A percentile compares a stretch with the other conserved stretches of the same genome.
These are phyloP conservation scores for Corythaeola cristata DNA, from an alignment of 2,113 vertebrate species.

Conservation along the genomic window DNA sequence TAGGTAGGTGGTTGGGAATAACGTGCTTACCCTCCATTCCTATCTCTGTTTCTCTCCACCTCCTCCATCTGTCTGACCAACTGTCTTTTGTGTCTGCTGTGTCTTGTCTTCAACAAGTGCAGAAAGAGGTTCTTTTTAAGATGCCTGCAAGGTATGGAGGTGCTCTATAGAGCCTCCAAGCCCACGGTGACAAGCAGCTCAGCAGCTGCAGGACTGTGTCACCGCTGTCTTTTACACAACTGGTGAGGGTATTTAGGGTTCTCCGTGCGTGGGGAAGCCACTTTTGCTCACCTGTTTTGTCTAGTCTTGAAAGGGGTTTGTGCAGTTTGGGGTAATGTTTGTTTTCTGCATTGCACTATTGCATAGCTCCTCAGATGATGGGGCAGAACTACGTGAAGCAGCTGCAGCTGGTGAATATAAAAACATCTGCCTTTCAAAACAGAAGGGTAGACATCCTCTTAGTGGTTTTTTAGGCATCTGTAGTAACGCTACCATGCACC, in stretches of 20 bases:
- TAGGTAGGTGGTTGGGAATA: background rate
- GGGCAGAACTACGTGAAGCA: background rate
- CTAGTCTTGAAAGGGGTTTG: background rate
- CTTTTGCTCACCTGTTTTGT: background rate
- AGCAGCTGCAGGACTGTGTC: background rate
- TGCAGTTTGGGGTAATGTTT: background rate
- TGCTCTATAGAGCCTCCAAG: background rate
- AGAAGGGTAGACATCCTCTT: background rate
- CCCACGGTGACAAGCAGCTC: background rate
- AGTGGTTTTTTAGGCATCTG: too few relatives aligned
- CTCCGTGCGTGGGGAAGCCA: too few relatives aligned
- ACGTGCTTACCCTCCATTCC: background rate
- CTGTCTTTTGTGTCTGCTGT: background rate
- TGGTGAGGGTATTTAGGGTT: background rate
- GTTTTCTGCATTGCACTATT: background rate
- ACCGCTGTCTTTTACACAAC: rapidly evolving
- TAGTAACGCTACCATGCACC: rapidly evolving
- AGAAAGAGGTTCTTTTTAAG: background rate
- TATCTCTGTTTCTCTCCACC: background rate
- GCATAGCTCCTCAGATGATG: background rate
- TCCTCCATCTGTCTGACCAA: background rate
- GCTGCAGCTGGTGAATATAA: background rate
- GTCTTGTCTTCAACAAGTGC: background rate
- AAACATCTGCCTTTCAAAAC: background rate
- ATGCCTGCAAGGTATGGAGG: too few relatives aligned